Evolutionary conservation across 1,140 invertebrate species (phyloP).

Genomic region (Antheraea pernyi): DNA sequence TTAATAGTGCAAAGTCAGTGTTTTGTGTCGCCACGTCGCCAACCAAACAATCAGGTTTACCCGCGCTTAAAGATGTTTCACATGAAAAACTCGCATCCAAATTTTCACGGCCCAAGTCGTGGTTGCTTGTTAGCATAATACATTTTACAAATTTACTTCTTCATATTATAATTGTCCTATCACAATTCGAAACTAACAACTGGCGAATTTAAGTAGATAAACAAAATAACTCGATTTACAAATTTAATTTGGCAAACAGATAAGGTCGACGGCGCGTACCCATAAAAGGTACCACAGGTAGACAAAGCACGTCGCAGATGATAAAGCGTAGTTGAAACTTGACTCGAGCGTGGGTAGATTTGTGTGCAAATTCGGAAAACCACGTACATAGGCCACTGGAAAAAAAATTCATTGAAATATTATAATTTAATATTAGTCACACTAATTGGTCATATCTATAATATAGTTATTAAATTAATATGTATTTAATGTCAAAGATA

Average conservation of each 20-base stretch:
- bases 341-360: slow-evolving; percentile 17
- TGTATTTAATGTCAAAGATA: no score
- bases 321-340: slow-evolving; percentile 16
- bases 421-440: slow-evolving; percentile 9
- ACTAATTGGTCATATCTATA: slow-evolving; percentile 4
- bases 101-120: no score
- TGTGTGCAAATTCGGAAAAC: slow-evolving; percentile 17
- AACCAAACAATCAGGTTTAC: no score
- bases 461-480: no score
- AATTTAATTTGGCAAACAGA: slow-evolving; percentile 7
- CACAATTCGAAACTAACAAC: background rate
- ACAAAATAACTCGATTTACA: slow-evolving; percentile 1
- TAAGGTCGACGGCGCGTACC: slow-evolving; percentile 19
- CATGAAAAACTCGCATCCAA: no score
- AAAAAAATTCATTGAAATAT: slow-evolving; percentile 26
- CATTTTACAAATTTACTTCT: no score
- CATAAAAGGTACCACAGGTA: slow-evolving; percentile 31
- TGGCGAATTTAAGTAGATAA: background rate
- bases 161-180: no score
- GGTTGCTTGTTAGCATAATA: no score
- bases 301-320: slow-evolving; percentile 31
- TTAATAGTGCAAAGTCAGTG: no score
- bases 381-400: slow-evolving; percentile 4
- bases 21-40: no score
- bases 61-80: no score